Evolutionary conservation across 2,888 invertebrate species (phyloP).

Genomic region (Drosophila testacea): DNA sequence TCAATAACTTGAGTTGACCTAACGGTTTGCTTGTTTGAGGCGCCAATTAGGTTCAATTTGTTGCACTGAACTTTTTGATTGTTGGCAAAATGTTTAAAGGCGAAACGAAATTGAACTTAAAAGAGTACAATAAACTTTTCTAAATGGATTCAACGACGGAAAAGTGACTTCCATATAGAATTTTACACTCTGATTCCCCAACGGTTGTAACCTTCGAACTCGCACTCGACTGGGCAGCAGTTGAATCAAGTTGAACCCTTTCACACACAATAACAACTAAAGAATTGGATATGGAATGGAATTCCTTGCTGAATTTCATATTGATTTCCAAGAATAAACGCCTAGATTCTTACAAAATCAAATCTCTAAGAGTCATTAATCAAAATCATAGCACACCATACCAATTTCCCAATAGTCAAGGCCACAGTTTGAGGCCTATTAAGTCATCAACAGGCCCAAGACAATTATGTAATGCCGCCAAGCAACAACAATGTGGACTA

Average conservation of each 20-base stretch:
- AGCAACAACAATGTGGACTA: constrained; percentile 2
- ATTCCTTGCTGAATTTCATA: background rate
- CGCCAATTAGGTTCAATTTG: constrained; percentile 64
- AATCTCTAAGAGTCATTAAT: constrained; percentile 41
- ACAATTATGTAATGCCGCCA: constrained; percentile 53
- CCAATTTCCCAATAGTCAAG: constrained; percentile 40
- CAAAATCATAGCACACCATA: constrained; percentile 33
- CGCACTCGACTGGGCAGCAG: background rate
- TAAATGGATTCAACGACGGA: constrained; percentile 3
- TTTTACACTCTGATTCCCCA: constrained; percentile 8
- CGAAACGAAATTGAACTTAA: background rate
- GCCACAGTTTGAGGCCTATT: constrained; percentile 53
- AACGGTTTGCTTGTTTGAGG: constrained; percentile 16
- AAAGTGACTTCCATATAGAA: background rate
- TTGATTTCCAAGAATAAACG: background rate
- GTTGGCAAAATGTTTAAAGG: constrained; percentile 18
- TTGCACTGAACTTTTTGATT: constrained; percentile 52
- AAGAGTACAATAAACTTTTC: constrained; percentile 17
- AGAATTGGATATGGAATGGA: background rate
- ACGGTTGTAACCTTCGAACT: constrained; percentile 5
- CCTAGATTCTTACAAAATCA: constrained; percentile 17
- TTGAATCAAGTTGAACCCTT: background rate
- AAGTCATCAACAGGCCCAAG: constrained; percentile 63
- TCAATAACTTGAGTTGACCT: constrained; percentile 36
- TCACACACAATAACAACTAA: background rate